Conservation (phyloP, 2,113 vertebrate species). For the Chitala chitala region DNA sequence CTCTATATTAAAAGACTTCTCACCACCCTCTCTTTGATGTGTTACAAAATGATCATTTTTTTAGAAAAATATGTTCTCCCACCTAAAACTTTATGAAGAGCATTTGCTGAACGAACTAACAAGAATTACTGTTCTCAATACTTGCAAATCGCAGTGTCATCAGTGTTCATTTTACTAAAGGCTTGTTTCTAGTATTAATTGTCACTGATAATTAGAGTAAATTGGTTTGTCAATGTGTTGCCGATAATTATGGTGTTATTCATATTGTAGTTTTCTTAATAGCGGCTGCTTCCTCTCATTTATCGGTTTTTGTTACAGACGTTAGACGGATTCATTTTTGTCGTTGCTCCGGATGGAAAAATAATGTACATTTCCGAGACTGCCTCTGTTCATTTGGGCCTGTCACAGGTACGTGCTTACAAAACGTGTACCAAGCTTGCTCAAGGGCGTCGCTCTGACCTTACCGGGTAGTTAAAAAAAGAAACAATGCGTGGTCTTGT, state of each 20-base stretch:
- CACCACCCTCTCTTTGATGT: not conserved
- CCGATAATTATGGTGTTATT: too few relatives aligned
- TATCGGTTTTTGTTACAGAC: conserved; percentile 66
- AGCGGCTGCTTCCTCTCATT: too few relatives aligned
- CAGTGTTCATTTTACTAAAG: too few relatives aligned
- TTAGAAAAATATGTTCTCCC: not conserved
- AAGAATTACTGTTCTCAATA: too few relatives aligned
- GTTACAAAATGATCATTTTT: not conserved
- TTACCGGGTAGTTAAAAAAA: not conserved
- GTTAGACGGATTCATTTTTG: conserved; percentile 95
- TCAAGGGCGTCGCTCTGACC: not conserved
- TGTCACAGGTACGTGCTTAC: conserved; percentile 82
- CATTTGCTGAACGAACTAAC: too few relatives aligned
- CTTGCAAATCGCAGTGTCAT: too few relatives aligned
- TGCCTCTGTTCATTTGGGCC: conserved; percentile 89
- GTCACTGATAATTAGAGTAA: too few relatives aligned
- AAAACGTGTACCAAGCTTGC: not conserved
- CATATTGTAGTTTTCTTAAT: too few relatives aligned
- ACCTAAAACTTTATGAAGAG: too few relatives aligned
- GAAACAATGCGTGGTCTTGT: not conserved
- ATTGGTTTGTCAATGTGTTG: too few relatives aligned
- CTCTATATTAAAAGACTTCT: not conserved
- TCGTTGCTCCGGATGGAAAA: conserved; percentile 97
- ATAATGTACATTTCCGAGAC: conserved; percentile 99
- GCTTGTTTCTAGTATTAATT: too few relatives aligned